phyloP scores from a whole-genome alignment of 1,140 invertebrate genomes.

The Diachasma alloeum region DNA sequence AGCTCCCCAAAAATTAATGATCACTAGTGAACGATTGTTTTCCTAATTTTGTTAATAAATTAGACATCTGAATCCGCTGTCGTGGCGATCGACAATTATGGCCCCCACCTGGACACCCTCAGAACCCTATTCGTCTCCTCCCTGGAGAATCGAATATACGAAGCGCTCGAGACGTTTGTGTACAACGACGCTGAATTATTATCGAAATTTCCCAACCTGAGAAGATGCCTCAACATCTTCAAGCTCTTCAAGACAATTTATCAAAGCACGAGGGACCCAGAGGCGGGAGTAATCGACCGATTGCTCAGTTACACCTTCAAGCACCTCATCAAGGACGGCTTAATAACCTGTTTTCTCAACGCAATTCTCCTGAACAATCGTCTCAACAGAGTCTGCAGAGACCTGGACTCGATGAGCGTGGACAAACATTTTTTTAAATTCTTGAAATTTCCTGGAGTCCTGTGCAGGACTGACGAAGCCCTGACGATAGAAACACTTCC shows the following conservation, averaged over 20 bases:
- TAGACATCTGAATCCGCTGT: not conserved
- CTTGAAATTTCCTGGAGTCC: not conserved
- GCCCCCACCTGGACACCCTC: constrained; percentile 42
- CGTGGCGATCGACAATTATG: constrained; percentile 25
- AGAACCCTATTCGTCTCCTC: constrained; percentile 42
- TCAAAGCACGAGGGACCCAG: not conserved
- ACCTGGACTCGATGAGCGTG: constrained; percentile 40
- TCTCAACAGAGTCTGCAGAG: constrained; percentile 37
- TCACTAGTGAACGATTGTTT: not conserved
- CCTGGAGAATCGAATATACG: constrained; percentile 42
- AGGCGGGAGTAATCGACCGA: constrained; percentile 14
- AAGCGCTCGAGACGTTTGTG: constrained; percentile 41
- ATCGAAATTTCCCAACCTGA: constrained; percentile 37
- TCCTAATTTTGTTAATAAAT: not conserved
- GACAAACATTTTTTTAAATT: constrained; percentile 31
- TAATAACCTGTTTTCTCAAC: constrained; percentile 42
- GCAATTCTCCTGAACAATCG: constrained; percentile 44
- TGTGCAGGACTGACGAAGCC: constrained; percentile 38
- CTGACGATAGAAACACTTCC: not conserved
- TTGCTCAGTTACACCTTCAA: constrained; percentile 36
- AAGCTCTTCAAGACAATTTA: not conserved
- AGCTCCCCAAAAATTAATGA: too few species aligned
- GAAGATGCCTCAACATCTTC: constrained; percentile 35
- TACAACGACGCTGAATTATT: constrained; percentile 36
- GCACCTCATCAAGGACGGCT: constrained; percentile 40